phyloP scores from a whole-genome alignment of 2,113 vertebrate genomes.

The Microtus pennsylvanicus region DNA sequence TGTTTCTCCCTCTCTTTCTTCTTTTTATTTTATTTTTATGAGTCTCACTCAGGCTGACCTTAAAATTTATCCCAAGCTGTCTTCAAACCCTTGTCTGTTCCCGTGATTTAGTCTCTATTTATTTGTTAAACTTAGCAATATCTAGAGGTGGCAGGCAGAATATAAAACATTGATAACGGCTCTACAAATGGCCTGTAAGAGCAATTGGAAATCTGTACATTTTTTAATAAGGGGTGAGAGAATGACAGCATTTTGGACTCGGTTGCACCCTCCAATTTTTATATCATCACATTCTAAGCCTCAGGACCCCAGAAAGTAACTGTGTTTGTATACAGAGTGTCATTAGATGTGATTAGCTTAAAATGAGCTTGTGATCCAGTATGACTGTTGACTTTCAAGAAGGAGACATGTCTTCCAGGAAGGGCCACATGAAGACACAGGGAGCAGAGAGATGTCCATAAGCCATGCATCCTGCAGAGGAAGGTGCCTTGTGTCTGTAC shows the following conservation, averaged over 20 bases:
- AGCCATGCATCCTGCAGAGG: background rate
- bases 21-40: background rate
- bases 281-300: background rate
- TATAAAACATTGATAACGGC: background rate
- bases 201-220: too few relatives aligned
- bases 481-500: background rate
- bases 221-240: background rate
- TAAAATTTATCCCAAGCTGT: background rate
- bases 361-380: background rate
- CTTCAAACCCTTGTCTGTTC: background rate
- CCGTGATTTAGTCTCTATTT: background rate
- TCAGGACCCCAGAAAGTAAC: background rate
- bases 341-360: background rate
- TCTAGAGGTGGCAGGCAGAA: background rate
- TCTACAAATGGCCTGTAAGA: background rate
- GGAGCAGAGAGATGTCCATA: background rate
- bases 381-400: background rate
- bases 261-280: background rate
- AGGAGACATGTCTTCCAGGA: background rate
- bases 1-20: background rate
- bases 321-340: background rate
- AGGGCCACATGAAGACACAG: background rate
- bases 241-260: background rate
- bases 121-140: constrained; percentile 4
- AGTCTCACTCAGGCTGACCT: background rate